Conservation (phyloP, 2,888 invertebrate species). For the Seira ritae region DNA sequence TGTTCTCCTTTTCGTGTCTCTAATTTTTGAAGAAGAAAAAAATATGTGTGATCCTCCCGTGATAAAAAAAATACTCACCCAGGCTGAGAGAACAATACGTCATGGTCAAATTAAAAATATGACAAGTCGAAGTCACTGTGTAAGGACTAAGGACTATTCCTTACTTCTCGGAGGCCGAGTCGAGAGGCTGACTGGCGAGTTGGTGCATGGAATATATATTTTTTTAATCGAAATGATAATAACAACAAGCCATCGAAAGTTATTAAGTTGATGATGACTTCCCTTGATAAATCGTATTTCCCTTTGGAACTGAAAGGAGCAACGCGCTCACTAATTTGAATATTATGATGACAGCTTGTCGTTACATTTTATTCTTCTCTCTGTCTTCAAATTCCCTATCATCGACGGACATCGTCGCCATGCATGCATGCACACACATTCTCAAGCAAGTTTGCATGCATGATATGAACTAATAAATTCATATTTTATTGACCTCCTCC, state of each 20-base stretch:
- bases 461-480: background rate
- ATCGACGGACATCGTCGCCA: conserved; percentile 38
- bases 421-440: background rate
- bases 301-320: conserved; percentile 32
- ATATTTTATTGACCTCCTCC: background rate
- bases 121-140: conserved; percentile 25
- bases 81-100: conserved; percentile 34
- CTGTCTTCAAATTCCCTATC: conserved; percentile 16
- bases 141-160: too few relatives aligned
- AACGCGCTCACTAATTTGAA: conserved; percentile 54
- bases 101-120: conserved; percentile 60
- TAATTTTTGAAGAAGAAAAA: conserved; percentile 8
- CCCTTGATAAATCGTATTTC: conserved; percentile 40
- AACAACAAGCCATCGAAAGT: conserved; percentile 22
- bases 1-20: background rate
- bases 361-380: conserved; percentile 35
- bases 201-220: too few relatives aligned
- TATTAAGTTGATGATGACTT: conserved; percentile 41
- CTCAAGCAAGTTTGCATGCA: background rate
- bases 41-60: conserved; percentile 6
- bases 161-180: too few relatives aligned
- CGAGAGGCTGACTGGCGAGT: too few relatives aligned
- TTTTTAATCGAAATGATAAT: too few relatives aligned
- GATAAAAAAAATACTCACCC: conserved; percentile 49
- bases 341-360: conserved; percentile 62